Base-by-base conservation (phyloP, 2,888 invertebrate genomes). In the Pammene aurita region DNA sequence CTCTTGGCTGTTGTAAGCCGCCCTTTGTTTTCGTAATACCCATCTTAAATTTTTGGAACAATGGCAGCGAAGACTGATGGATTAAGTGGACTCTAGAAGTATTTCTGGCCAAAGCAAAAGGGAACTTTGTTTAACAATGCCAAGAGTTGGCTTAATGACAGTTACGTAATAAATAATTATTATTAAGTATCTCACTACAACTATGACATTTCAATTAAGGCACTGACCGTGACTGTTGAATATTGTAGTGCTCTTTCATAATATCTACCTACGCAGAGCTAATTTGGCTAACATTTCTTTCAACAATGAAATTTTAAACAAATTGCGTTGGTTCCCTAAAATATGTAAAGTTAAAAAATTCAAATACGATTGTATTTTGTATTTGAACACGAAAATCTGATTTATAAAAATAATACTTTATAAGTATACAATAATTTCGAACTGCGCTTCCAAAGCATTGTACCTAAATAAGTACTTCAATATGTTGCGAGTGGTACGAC, bases 1-100 rank as follows among this genome's bases (percentile, higher is more conserved):
- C 34, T 58, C 14, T 65, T 57, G 65, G 69, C 69, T 65, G 69
- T 60, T 69, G 46, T 48, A 65, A 65, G 65, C 55, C 64, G 55
- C 16, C 48, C 55, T 65, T 60, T 55, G 46, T 55, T 60, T 58
- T 34, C 46, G 18, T 52, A 58, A 63, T 48, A 50, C 38, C 41
- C 26, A 38, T 34, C 42, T 63, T 63, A n/a, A 34, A 44, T 57
- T 58, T 69, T 58, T 54, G 38, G 52, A 64, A 54, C 81, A 79
- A 78, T 66, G 75, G 77, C 79, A 74, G 77, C 80, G 81, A 84
- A 91, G 90, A 91, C 90, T 90, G 90, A 90, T 79, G 81, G 81
- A 76, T 78, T 76, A 75, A 74, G 63, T 68, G 63, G 55, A 68
- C 63, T 68, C 35, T 42, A 50, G 14, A 64, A 44, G 42, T 34